Conservation (phyloP, 2,797 vertebrate genomes). For the Sebastes alutus region DNA sequence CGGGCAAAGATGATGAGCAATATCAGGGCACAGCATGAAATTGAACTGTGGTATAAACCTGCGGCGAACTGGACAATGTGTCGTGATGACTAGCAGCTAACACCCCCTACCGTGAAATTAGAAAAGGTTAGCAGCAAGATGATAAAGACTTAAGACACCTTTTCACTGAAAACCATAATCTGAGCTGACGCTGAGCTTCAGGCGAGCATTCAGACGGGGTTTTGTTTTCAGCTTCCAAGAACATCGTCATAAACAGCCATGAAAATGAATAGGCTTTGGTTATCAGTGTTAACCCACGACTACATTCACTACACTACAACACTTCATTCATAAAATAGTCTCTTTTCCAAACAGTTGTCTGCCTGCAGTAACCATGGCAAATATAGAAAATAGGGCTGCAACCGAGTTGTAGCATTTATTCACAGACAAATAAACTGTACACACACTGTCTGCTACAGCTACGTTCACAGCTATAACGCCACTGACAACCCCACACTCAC, state of each 20-base stretch:
- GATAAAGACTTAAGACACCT: not conserved
- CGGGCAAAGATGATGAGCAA: not conserved
- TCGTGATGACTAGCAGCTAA: not conserved
- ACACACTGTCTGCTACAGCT: no score
- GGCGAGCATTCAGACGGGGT: not conserved
- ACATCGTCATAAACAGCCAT: not conserved
- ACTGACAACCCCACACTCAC: no score
- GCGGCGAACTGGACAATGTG: slow-evolving; percentile 1
- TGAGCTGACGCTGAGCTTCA: not conserved
- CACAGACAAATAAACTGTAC: no score
- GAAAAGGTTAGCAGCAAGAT: not conserved
- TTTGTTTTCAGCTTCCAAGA: not conserved
- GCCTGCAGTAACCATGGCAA: not conserved
- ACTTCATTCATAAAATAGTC: not conserved
- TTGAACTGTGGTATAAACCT: slow-evolving; percentile 16
- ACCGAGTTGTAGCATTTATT: no score
- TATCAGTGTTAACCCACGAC: not conserved
- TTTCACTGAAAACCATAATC: not conserved
- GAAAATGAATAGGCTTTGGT: not conserved
- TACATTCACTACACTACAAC: not conserved
- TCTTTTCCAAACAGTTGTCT: not conserved
- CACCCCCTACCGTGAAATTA: slow-evolving; percentile 3
- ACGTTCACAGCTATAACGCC: no score
- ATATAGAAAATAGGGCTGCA: not conserved
- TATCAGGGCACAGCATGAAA: slow-evolving; percentile 27